phyloP scores from a whole-genome alignment of 2,113 vertebrate species.

The Castor canadensis region DNA sequence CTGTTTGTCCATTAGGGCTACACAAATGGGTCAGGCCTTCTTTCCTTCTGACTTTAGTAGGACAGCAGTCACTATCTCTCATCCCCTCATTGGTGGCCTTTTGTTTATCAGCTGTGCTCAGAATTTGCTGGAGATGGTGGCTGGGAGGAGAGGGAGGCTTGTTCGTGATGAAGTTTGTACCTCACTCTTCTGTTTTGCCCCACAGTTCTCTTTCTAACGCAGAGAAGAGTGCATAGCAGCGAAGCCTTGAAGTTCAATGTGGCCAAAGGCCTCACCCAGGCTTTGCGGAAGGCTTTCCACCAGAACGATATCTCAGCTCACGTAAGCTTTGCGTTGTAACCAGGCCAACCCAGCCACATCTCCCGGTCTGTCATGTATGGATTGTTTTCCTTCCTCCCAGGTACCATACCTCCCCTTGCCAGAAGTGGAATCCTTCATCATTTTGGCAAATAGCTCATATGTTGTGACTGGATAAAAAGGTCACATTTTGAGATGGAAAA shows the following conservation, averaged over 20 bases:
- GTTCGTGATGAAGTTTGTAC: background rate
- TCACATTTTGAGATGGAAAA: background rate
- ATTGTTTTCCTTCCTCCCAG: background rate
- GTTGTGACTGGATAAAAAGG: background rate
- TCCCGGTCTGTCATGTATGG: background rate
- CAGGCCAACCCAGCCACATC: rapidly evolving
- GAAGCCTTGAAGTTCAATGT: constrained; percentile 91
- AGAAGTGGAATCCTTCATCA: background rate
- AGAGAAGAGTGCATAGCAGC: constrained; percentile 89
- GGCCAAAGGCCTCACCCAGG: constrained; percentile 91
- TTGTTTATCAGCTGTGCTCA: background rate
- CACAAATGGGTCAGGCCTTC: background rate
- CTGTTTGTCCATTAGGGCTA: background rate
- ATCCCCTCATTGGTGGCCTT: background rate
- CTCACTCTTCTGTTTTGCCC: constrained; percentile 63
- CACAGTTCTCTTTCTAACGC: constrained; percentile 93
- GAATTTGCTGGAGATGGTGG: background rate
- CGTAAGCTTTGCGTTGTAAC: constrained; percentile 80
- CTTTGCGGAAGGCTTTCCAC: constrained; percentile 92
- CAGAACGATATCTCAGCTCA: constrained; percentile 88
- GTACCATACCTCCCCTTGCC: background rate
- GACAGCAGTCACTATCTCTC: no score
- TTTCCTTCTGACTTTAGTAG: background rate
- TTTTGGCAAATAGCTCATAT: background rate
- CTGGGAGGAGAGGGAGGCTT: background rate